Base-by-base conservation (phyloP, 2,113 vertebrate genomes). In the Oostethus manadensis region DNA sequence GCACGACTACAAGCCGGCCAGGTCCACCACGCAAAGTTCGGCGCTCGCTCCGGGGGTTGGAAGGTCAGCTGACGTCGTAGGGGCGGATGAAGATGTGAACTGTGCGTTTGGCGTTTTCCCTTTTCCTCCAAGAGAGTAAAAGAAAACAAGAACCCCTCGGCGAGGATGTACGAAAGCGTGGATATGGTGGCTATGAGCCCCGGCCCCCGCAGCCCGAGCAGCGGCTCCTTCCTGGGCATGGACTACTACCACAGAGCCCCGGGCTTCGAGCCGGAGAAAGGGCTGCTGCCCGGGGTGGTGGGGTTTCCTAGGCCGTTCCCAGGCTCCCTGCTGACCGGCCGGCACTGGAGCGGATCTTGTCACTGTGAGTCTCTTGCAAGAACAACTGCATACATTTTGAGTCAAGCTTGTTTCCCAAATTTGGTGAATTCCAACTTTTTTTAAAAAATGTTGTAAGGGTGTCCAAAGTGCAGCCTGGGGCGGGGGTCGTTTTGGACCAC, bases 171-270 rank as follows among this genome's bases (percentile, higher is more conserved):
- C 51, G 84, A 86, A 49, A 83, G 80, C 68, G 82, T 82, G 73
- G 84, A 86, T 55, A 80, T 83, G 8, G 84, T 83, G 77, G 80
- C 73, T 70, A 57, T 82, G 22, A 83, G 82, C 60, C 84, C 84
- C 47, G 51, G 70, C 63, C 79, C 79, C 49, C 74, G 74, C 74
- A 82, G 81, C 68, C 82, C 84, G 6, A 70, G 60, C 49, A 59
- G 80, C 51, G 79, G 82, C 58, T 80, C 82, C 1, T 86, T 86
- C 1, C 74, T 86, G 16, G 47, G 80, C 75, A 82, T 82, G 84
- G 84, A 86, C 80, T 86, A 84, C 79, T 86, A 86, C 77, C 84
- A 86, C 79, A 49, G 79, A 73, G 67, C 80, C 35, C 82, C 84
- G 22, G 84, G 84, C 47, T 79, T 86, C n/a, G 75, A 76, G 44